phyloP scores from a whole-genome alignment of 2,888 invertebrate genomes.

The Lasioglossum calceatum region DNA sequence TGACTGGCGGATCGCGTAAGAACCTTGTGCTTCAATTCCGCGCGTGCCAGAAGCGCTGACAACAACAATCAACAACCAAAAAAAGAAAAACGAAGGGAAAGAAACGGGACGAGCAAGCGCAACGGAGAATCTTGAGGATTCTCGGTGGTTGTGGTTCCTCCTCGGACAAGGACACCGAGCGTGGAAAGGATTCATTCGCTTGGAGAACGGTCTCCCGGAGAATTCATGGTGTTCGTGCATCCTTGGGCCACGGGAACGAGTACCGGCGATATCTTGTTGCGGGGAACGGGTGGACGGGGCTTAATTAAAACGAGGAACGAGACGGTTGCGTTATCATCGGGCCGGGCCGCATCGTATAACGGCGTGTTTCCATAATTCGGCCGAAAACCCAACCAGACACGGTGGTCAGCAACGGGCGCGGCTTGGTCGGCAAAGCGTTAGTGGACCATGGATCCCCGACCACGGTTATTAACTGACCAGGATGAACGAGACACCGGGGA shows the following conservation, averaged over 20 bases:
- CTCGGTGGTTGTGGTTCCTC: constrained; percentile 26
- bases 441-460: constrained; percentile 63
- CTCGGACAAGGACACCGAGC: constrained; percentile 4
- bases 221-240: constrained; percentile 42
- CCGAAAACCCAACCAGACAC: constrained; percentile 72
- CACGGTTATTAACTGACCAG: constrained; percentile 82
- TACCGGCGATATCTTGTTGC: constrained; percentile 50
- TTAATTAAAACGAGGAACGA: constrained; percentile 83
- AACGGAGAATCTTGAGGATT: constrained; percentile 1
- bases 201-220: constrained; percentile 25
- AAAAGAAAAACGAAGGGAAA: not conserved
- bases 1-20: constrained; percentile 41
- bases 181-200: constrained; percentile 44
- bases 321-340: constrained; percentile 69
- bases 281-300: constrained; percentile 50
- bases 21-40: constrained; percentile 47
- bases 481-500: constrained; percentile 83
- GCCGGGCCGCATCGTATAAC: constrained; percentile 75
- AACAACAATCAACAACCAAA: not conserved
- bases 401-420: constrained; percentile 59
- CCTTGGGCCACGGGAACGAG: constrained; percentile 38
- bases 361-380: constrained; percentile 81
- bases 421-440: constrained; percentile 52
- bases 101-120: not conserved
- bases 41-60: constrained; percentile 29